Base-by-base conservation (phyloP, 2,888 invertebrate genomes). In the Mantis religiosa region DNA sequence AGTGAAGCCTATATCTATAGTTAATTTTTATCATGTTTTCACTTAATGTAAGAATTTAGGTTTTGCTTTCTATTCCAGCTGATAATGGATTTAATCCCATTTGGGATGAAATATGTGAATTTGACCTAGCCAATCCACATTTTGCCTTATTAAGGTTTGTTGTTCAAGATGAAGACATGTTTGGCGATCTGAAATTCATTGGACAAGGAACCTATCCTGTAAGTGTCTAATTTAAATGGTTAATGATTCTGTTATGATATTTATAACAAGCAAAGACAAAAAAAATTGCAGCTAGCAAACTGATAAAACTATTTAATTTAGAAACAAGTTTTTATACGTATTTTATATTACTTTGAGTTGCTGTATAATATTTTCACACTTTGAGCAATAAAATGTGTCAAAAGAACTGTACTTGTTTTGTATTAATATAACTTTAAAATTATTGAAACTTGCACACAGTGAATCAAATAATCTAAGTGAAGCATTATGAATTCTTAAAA, bases 121-220 rank as follows among this genome's bases (percentile, higher is more conserved):
- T 98, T 92, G 95, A 96, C 82, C 95, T 99, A 20, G 93, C 94
- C 25, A 98, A 97, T 94, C 98, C 98, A 0, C 95, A 97, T 88
- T 95, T 98, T 92, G 98, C 98, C 0, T 93, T 99, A 86, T 93
- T 98, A 86, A 95, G 98, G 82, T 98, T 99, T 93, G 95, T 97
- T 83, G 97, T 98, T 0, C 97, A 98, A 93, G 98, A 98, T 93
- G 99, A 98, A 93, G 99, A 99, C 92, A 97, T 98, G 94, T 99
- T 99, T 93, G 98, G 98, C 0, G 99, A 99, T 92, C 97, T 96
- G 20, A 98, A 98, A 94, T 98, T 99, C 93, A 97, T 99, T 90
- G 99, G 99, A 0, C 99, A 99, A 94, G 98, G 98, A 83, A 98
- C 98, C 20, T 98, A 96, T 94, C 98, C 99, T 0, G 95, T 98